Conservation (phyloP, 2,888 invertebrate species). For the Rhagonycha fulva region DNA sequence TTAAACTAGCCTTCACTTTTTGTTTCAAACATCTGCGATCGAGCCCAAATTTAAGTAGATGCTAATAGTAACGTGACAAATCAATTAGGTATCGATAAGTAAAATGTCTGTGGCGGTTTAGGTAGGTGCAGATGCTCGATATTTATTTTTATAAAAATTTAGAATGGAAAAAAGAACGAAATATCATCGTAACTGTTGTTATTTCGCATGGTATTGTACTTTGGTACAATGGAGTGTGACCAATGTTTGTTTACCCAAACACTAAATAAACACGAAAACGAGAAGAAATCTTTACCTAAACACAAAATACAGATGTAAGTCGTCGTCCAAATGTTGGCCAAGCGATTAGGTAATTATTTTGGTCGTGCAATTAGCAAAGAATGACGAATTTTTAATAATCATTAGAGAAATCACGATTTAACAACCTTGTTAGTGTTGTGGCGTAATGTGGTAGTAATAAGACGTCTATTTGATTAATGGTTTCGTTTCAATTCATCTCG, state of each 20-base stretch:
- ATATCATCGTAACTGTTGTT: conserved; percentile 21
- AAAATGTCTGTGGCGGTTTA: not conserved
- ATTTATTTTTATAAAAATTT: conserved; percentile 24
- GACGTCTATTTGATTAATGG: conserved; percentile 52
- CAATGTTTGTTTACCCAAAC: conserved; percentile 32
- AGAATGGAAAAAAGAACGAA: conserved; percentile 12
- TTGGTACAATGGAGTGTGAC: conserved; percentile 27
- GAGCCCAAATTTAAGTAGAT: not conserved
- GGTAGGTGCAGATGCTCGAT: conserved; percentile 13
- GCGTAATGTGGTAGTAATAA: conserved; percentile 54
- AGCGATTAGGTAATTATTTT: not conserved
- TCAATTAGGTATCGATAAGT: conserved; percentile 13
- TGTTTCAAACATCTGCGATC: not conserved
- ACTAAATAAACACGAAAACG: conserved; percentile 13
- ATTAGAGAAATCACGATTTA: conserved; percentile 42
- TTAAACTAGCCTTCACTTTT: not conserved
- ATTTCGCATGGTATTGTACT: conserved; percentile 10
- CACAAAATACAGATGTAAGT: not conserved
- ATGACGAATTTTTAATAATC: conserved; percentile 24
- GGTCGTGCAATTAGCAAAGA: conserved; percentile 25
- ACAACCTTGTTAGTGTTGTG: conserved; percentile 45
- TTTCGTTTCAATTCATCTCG: conserved; percentile 50
- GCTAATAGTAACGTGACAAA: conserved; percentile 19
- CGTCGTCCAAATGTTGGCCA: not conserved
- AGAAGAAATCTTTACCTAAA: not conserved